Conservation (phyloP, 2,113 vertebrate species). For the Lanius ludovicianus region DNA sequence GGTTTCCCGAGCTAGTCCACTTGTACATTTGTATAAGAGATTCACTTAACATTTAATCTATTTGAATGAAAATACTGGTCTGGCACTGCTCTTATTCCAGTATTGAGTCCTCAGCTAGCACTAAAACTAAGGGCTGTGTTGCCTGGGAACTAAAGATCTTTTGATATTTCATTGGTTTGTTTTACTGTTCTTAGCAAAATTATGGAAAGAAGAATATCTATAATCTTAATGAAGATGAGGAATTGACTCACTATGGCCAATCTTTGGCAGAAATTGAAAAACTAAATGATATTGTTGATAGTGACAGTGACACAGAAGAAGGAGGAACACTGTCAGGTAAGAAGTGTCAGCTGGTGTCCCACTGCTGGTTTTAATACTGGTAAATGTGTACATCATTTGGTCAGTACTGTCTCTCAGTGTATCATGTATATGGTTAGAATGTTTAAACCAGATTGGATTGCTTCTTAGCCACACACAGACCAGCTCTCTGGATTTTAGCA, state of each 20-base stretch:
- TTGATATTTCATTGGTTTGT: not conserved
- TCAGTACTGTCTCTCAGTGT: not conserved
- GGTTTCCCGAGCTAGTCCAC: not conserved
- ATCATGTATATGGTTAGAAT: not conserved
- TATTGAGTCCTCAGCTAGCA: not conserved
- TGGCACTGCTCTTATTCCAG: not conserved
- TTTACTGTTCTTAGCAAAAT: conserved; percentile 72
- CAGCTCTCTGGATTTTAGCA: not conserved
- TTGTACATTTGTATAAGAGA: not conserved
- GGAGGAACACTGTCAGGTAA: conserved; percentile 87
- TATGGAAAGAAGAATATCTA: conserved; percentile 87
- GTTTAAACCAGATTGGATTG: not conserved
- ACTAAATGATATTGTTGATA: conserved; percentile 83
- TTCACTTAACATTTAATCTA: not conserved
- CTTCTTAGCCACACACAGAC: not conserved
- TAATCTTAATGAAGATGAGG: conserved; percentile 95
- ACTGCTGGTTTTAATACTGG: not conserved
- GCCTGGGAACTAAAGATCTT: not conserved
- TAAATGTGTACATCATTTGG: not conserved
- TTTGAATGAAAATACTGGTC: not conserved
- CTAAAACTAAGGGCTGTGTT: not conserved
- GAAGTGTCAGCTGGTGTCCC: not conserved
- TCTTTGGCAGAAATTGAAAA: conserved; percentile 95
- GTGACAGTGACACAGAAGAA: conserved; percentile 89
- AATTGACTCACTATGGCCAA: conserved; percentile 94